Conservation (phyloP, 53 echinoderm and acorn worm genomes). For the Paracentrotus lividus region DNA sequence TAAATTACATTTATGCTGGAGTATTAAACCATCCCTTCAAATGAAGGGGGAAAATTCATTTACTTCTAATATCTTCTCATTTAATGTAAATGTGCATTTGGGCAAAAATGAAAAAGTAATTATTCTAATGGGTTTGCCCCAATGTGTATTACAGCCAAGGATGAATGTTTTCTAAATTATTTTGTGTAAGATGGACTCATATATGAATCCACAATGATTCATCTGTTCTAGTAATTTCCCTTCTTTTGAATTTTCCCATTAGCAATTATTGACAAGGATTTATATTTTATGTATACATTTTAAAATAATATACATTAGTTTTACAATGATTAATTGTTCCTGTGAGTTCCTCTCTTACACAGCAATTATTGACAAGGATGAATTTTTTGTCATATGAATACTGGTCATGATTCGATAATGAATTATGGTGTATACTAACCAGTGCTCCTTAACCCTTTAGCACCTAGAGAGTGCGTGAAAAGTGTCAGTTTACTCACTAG, state of each 20-base stretch:
- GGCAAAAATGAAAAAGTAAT: neutral
- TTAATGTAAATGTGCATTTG: neutral
- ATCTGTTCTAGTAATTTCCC: neutral
- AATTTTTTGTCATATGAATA: neutral
- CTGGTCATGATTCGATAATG: neutral
- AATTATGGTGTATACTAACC: neutral
- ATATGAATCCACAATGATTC: neutral
- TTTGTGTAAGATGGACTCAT: neutral
- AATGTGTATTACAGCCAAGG: neutral
- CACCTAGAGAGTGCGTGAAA: neutral
- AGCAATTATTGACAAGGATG: neutral
- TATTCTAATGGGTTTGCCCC: neutral
- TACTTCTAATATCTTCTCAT: neutral
- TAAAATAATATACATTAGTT: neutral
- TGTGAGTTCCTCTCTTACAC: neutral
- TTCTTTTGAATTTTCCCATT: neutral
- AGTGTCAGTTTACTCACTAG: too few relatives aligned
- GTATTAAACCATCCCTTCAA: neutral
- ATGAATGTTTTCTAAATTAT: neutral
- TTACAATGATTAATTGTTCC: neutral
- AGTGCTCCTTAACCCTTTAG: neutral
- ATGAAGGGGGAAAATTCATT: neutral
- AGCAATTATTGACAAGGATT: neutral
- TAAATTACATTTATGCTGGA: neutral
- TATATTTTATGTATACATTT: neutral